These are phyloP conservation scores for Mythimna ferrago DNA, from an alignment of 2,888 invertebrate genomes.

Conservation along the genomic window DNA sequence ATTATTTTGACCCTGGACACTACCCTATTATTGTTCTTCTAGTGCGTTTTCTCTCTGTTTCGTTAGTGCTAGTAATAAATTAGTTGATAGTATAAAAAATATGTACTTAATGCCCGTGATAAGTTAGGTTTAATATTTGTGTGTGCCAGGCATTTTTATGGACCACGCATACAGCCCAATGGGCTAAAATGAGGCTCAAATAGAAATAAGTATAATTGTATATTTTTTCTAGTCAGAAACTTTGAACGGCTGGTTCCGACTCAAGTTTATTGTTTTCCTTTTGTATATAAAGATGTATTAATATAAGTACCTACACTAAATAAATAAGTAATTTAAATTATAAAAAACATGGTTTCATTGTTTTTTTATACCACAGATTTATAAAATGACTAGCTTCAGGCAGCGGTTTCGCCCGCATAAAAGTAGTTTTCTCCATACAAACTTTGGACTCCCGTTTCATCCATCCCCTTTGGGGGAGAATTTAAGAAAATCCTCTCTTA, in stretches of 20 bases:
- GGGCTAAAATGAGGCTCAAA: conserved; percentile 17
- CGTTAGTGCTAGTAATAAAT: conserved; percentile 2
- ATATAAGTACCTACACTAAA: not conserved
- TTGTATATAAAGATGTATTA: conserved; percentile 30
- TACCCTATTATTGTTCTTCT: not conserved
- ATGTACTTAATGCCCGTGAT: conserved; percentile 42
- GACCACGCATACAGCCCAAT: not conserved
- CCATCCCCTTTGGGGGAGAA: no score
- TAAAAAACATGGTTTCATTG: conserved; percentile 13
- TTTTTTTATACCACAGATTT: not conserved
- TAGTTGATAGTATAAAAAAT: conserved; percentile 33
- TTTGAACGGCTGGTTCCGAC: conserved; percentile 49
- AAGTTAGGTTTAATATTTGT: conserved; percentile 11
- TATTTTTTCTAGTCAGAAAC: conserved; percentile 45
- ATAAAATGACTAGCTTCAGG: not conserved
- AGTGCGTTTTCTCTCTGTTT: not conserved
- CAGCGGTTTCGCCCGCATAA: no score
- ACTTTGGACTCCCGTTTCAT: no score
- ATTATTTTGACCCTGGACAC: no score
- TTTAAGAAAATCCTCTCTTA: no score
- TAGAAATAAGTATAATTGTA: conserved; percentile 30
- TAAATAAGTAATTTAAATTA: conserved; percentile 7
- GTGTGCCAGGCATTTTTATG: conserved; percentile 8
- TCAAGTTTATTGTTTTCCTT: not conserved
- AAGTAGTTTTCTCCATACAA: no score